These are phyloP conservation scores for Pseudomyrmex dendroicus DNA, from an alignment of 1,140 invertebrate genomes.

Conservation along the genomic window DNA sequence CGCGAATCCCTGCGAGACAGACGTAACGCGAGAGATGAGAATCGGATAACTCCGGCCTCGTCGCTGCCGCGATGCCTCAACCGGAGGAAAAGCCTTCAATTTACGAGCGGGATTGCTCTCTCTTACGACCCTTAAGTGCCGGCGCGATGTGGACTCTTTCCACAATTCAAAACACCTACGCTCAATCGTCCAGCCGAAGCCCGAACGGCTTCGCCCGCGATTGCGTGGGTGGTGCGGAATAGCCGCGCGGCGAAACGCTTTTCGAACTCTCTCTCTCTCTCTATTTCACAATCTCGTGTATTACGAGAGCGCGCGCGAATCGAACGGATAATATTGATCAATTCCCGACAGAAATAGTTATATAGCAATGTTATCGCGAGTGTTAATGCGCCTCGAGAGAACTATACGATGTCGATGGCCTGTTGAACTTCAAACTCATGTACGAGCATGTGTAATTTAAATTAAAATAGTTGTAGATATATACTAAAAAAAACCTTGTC, in stretches of 20 bases:
- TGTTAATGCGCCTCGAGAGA: too few species aligned
- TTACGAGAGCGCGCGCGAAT: not conserved
- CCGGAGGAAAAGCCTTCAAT: slow-evolving; percentile 44
- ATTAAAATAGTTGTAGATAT: too few species aligned
- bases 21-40: not conserved
- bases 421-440: too few species aligned
- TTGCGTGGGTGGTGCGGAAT: slow-evolving; percentile 20
- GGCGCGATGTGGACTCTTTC: slow-evolving; percentile 36
- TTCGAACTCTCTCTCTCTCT: not conserved
- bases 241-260: not conserved
- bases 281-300: not conserved
- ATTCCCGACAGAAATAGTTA: not conserved
- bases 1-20: not conserved
- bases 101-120: slow-evolving; percentile 42
- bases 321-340: not conserved
- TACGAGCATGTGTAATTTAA: too few species aligned
- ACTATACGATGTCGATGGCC: too few species aligned
- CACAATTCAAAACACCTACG: slow-evolving; percentile 53
- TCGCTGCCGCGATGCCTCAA: not conserved
- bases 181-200: slow-evolving; percentile 22
- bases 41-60: not conserved
- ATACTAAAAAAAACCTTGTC: not conserved
- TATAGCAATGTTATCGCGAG: not conserved
- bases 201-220: not conserved
- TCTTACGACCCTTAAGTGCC: slow-evolving; percentile 7